Percentiles rank a stretch among this genome's conserved stretches.
phyloP scores from a whole-genome alignment of 2,797 vertebrate species.

The Liparis tanakae region DNA sequence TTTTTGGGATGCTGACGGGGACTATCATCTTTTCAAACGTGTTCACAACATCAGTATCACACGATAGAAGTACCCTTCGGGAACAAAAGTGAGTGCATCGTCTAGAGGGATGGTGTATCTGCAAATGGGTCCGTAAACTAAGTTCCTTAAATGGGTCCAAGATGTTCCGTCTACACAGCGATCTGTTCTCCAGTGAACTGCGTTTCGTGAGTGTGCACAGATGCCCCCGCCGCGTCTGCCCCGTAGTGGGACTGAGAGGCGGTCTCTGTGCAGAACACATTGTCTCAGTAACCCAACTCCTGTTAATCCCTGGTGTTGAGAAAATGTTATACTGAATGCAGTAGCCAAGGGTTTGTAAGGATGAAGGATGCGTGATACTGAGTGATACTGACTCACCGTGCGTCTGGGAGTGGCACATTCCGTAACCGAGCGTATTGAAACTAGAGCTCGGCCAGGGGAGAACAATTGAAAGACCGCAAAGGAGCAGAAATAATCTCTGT shows the following conservation, averaged over 20 bases:
- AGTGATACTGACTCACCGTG: conserved; percentile 54
- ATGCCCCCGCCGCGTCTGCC: conserved; percentile 15
- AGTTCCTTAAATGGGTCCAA: conserved; percentile 19
- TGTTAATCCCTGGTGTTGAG: conserved; percentile 57
- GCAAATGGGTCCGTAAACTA: conserved; percentile 12
- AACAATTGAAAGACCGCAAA: conserved; percentile 32
- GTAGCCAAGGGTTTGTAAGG: conserved; percentile 34
- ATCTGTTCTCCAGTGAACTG: conserved; percentile 23
- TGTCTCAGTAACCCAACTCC: conserved; percentile 65
- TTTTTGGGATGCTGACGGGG: conserved; percentile 10
- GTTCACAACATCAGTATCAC: neutral
- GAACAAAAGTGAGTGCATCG: neutral
- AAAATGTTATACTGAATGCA: conserved; percentile 52
- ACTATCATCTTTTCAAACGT: conserved; percentile 5
- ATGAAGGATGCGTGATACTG: conserved; percentile 33
- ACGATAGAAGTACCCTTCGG: neutral
- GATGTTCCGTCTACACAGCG: conserved; percentile 21
- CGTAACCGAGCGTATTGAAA: conserved; percentile 50
- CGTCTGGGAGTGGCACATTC: conserved; percentile 72
- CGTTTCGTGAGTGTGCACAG: neutral
- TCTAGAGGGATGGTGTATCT: neutral
- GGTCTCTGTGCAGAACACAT: conserved; percentile 33
- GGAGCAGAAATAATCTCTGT: conserved; percentile 21
- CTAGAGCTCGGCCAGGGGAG: conserved; percentile 33
- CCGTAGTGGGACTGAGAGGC: conserved; percentile 39